Conservation (phyloP, 1,140 invertebrate species). For the Augochlora pura region DNA sequence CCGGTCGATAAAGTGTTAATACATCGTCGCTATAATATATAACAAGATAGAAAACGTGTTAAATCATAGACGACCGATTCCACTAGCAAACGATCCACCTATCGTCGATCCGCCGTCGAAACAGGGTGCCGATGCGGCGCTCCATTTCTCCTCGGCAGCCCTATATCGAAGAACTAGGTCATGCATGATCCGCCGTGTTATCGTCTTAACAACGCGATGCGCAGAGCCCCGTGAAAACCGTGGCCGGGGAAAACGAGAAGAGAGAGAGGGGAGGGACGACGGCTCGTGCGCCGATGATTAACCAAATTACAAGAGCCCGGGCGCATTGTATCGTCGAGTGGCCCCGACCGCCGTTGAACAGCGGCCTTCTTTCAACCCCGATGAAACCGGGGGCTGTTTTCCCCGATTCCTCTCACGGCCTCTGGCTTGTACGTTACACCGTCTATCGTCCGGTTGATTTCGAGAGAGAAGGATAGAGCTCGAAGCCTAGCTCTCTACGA, state of each 20-base stretch:
- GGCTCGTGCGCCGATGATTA: conserved; percentile 46
- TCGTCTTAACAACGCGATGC: neutral
- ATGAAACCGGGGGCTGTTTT: too few species aligned
- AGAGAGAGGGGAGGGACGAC: too few species aligned
- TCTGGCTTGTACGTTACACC: conserved; percentile 14
- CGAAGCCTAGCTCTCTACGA: too few species aligned
- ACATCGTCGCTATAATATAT: too few species aligned
- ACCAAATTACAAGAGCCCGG: conserved; percentile 44
- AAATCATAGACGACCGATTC: too few species aligned
- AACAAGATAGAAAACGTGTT: too few species aligned
- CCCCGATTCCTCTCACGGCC: conserved; percentile 36
- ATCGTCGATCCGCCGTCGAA: too few species aligned
- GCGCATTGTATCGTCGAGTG: conserved; percentile 45
- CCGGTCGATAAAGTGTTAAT: too few species aligned
- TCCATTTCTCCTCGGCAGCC: too few species aligned
- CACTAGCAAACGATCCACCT: too few species aligned
- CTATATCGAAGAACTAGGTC: conserved; percentile 7
- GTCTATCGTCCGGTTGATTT: conserved; percentile 51
- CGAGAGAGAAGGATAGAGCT: conserved; percentile 38
- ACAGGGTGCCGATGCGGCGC: too few species aligned
- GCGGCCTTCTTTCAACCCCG: conserved; percentile 7
- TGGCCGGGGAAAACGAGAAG: neutral
- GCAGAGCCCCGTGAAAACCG: neutral
- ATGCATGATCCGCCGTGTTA: neutral
- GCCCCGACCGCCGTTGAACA: conserved; percentile 18